Base-by-base conservation (phyloP, 92 coral and sea anemone genomes). In the Zoanthus sansibaricus region DNA sequence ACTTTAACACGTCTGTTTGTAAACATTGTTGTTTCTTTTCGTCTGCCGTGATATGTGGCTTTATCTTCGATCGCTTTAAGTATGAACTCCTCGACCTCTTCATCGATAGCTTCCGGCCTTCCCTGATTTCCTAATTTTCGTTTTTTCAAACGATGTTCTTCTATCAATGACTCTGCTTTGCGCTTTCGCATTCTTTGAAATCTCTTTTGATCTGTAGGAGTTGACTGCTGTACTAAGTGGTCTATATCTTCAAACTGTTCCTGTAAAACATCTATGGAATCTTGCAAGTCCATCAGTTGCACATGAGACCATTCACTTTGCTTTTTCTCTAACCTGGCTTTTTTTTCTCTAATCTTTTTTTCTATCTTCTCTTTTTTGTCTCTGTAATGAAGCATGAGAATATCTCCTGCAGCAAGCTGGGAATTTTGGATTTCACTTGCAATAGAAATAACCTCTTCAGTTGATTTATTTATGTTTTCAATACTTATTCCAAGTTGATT, bases 41-140 rank as follows among this genome's bases (percentile, higher is more conserved):
- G 72, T 71, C 94, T 45, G 46, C 92, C 90, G 71, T 87, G 94
- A 32, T 91, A 87, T 5, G 90, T 88, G 33, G 92, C 89, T 54
- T 91, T 91, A 2, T 76, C 78, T 79, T 91, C 87, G 20, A 91
- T 91, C 21, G 89, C 83, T 66, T 88, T 91, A 16, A 59, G 77
- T 25, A 80, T 51, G 30, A 91, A 91, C 75, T 82, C 82, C 44
- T 91, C 91, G 18, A 12, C 83, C 44, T 83, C 94, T 12, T 20
- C 79, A 44, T 87, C 93, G 59, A 84, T 45, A 49, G 76, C 78
- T 47, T 66, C 77, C 32, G 71, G 76, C 46, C 87, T 70, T 16
- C 90, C 90, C 75, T 83, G 79, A n/a, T 62, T 62, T 66, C 79
- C 78, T 61, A 25, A 31, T 48, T 88, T 67, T 78, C 92, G 49